Conservation (phyloP, 2,888 invertebrate genomes). For the Morpho helenor region DNA sequence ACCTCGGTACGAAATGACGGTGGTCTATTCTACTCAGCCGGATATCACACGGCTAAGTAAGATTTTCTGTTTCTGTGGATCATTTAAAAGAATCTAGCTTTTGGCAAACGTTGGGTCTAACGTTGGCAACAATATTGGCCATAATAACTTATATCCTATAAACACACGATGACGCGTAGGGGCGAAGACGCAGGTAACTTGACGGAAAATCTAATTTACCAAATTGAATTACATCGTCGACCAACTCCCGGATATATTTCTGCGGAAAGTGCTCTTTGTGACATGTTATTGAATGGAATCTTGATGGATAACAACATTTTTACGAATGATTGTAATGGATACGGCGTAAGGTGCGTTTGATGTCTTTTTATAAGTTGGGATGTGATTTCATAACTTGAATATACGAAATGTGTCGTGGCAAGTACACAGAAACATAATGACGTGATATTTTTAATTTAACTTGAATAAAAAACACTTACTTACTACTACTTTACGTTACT, state of each 20-base stretch:
- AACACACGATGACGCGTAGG: slow-evolving; percentile 40
- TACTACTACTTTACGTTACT: no score
- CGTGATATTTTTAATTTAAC: no score
- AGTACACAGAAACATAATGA: no score
- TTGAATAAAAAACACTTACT: no score
- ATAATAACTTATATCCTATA: slow-evolving; percentile 37
- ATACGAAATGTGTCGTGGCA: no score
- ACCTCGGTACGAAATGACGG: no score
- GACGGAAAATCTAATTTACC: slow-evolving; percentile 70
- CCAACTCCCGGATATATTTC: slow-evolving; percentile 51
- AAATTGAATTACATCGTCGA: slow-evolving; percentile 75
- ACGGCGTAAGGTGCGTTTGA: slow-evolving; percentile 8
- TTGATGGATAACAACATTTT: slow-evolving; percentile 23
- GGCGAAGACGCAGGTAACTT: slow-evolving; percentile 68
- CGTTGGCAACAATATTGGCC: slow-evolving; percentile 40
- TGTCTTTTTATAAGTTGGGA: no score
- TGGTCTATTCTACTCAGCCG: no score
- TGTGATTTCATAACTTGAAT: no score
- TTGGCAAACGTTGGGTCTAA: slow-evolving; percentile 3
- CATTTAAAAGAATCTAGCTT: no score
- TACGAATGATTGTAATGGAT: slow-evolving; percentile 25
- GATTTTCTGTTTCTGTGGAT: no score
- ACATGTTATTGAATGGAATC: slow-evolving; percentile 44
- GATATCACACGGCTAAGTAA: no score
- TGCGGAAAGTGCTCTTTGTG: slow-evolving; percentile 33